These are phyloP conservation scores for Spheniscus mendiculus DNA, from an alignment of 2,113 vertebrate genomes.

Conservation along the genomic window DNA sequence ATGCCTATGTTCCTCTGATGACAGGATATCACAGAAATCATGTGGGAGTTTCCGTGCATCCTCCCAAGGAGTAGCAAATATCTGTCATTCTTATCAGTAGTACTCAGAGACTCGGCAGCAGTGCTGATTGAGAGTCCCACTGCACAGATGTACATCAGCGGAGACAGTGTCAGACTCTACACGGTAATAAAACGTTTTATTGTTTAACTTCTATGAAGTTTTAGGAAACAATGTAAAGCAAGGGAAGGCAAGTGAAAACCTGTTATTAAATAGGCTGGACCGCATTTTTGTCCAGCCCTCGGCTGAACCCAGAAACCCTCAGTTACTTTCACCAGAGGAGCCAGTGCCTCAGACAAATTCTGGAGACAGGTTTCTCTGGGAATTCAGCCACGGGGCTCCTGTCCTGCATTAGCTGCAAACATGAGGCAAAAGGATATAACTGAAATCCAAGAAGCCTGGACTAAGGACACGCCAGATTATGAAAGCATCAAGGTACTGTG, in stretches of 20 bases:
- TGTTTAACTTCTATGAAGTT: neutral
- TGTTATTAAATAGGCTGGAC: neutral
- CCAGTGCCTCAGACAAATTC: neutral
- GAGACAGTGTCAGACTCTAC: neutral
- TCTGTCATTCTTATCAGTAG: neutral
- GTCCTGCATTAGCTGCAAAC: neutral
- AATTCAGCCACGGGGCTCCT: neutral
- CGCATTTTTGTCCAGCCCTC: neutral
- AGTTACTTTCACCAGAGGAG: neutral
- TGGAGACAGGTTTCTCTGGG: neutral
- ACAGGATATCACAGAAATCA: neutral
- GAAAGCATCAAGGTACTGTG: neutral
- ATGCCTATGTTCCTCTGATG: neutral
- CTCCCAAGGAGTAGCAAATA: neutral
- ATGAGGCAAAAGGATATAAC: neutral
- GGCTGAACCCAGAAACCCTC: neutral
- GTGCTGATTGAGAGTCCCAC: neutral
- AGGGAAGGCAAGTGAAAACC: neutral
- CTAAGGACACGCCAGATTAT: neutral
- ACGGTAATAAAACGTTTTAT: fast-evolving
- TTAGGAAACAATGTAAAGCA: neutral
- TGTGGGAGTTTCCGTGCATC: neutral
- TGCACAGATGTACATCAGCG: neutral
- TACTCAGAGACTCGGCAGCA: neutral
- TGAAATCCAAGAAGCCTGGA: slow-evolving; percentile 3